Percentiles rank a stretch among this genome's conserved stretches.
These are phyloP conservation scores for Rhinoderma darwinii DNA, from an alignment of 2,113 vertebrate genomes.

Conservation along the genomic window DNA sequence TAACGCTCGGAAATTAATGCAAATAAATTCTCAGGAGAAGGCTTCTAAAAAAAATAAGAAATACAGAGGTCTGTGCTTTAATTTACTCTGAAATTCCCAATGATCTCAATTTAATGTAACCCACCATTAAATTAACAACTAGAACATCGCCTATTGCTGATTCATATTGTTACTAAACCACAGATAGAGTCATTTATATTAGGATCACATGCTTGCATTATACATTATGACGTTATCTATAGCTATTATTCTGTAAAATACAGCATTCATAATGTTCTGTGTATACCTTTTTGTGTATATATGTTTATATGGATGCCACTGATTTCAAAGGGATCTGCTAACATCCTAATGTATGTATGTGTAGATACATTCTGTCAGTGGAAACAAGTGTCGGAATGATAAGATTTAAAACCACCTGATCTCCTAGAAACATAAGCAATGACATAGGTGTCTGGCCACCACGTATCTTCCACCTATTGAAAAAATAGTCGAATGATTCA, in stretches of 20 bases:
- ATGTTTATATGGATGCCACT: too few relatives aligned
- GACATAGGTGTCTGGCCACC: too few relatives aligned
- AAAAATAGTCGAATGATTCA: too few relatives aligned
- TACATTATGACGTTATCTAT: not conserved
- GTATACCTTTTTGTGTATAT: too few relatives aligned
- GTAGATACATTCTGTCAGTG: too few relatives aligned
- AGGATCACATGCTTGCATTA: not conserved
- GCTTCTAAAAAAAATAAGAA: constrained; percentile 2
- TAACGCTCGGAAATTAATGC: constrained; percentile 48
- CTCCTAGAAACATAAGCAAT: too few relatives aligned
- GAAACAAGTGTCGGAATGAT: too few relatives aligned
- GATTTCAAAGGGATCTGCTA: too few relatives aligned
- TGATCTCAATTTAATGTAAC: constrained; percentile 20
- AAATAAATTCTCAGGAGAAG: constrained; percentile 31
- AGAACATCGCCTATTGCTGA: constrained; percentile 33
- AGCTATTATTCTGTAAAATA: not conserved
- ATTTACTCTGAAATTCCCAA: constrained; percentile 19
- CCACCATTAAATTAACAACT: constrained; percentile 9
- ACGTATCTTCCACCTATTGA: too few relatives aligned
- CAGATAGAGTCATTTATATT: not conserved
- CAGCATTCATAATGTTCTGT: too few relatives aligned
- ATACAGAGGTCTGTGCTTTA: not conserved
- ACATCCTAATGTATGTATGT: too few relatives aligned
- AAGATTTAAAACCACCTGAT: too few relatives aligned
- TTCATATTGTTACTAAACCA: constrained; percentile 10